These are phyloP conservation scores for Microcebus griseorufus DNA, from an alignment of 2,113 vertebrate genomes.

Conservation along the genomic window DNA sequence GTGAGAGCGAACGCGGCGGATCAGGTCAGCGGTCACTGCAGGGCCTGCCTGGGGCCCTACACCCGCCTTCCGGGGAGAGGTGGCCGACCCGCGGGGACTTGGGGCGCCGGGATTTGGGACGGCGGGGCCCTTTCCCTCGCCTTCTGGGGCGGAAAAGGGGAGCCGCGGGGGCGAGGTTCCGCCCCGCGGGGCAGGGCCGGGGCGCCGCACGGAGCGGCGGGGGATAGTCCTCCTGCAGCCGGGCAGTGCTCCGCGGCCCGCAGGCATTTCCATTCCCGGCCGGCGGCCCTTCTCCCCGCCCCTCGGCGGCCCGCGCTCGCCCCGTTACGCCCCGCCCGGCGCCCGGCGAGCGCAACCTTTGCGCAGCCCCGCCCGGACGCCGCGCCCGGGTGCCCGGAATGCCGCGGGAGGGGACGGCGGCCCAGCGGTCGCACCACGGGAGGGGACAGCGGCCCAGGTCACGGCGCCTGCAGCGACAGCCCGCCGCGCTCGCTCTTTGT, in stretches of 20 bases:
- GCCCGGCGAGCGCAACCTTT: slow-evolving; percentile 96
- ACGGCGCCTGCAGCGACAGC: too few species aligned
- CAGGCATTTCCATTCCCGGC: background rate
- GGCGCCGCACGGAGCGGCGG: too few species aligned
- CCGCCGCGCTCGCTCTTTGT: slow-evolving; percentile 61
- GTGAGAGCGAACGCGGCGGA: background rate
- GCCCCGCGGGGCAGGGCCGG: background rate
- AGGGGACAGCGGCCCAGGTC: background rate
- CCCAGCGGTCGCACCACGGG: slow-evolving; percentile 43
- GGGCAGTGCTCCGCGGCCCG: background rate
- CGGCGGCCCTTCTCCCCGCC: background rate
- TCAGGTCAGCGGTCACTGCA: background rate
- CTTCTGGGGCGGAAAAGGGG: background rate
- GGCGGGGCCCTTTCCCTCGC: background rate
- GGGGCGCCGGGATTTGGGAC: background rate
- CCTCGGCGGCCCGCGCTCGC: background rate
- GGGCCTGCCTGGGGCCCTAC: background rate
- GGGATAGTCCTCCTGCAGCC: too few species aligned
- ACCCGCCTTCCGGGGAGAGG: background rate
- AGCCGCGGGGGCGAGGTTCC: background rate
- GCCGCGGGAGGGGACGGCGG: slow-evolving; percentile 53
- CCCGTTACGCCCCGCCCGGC: slow-evolving; percentile 82
- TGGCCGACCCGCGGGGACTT: background rate
- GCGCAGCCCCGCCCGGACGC: slow-evolving; percentile 90
- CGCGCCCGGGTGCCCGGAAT: slow-evolving; percentile 90